Evolutionary conservation across 1,140 invertebrate species (phyloP).

Genomic region (Capitella teleta): DNA sequence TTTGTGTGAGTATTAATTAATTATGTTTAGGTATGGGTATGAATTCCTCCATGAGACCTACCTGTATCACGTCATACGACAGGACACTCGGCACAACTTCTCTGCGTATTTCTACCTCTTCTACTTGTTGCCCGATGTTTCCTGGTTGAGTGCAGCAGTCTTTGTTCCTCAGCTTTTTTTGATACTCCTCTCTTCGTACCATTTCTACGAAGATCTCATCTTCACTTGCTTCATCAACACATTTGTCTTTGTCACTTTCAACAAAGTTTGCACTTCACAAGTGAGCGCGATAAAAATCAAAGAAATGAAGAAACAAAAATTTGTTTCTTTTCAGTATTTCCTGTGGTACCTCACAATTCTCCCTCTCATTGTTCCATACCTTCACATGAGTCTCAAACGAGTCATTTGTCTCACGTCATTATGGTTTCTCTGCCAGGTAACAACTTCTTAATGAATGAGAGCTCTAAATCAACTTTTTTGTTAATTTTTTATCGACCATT

Average conservation of each 20-base stretch:
- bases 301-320: too few relatives aligned
- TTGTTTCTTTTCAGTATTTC: constrained; percentile 75
- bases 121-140: constrained; percentile 53
- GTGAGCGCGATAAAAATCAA: too few relatives aligned
- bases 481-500: too few relatives aligned
- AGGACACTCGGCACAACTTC: constrained; percentile 93
- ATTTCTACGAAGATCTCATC: constrained; percentile 51
- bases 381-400: constrained; percentile 25
- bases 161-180: constrained; percentile 62
- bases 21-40: constrained; percentile 58
- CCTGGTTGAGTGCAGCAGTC: constrained; percentile 51
- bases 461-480: too few relatives aligned
- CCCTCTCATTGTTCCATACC: constrained; percentile 54
- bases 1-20: neutral
- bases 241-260: constrained; percentile 82
- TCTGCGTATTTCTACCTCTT: constrained; percentile 90
- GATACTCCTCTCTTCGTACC: constrained; percentile 23
- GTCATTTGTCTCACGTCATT: constrained; percentile 39
- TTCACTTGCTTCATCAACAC: constrained; percentile 78
- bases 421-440: constrained; percentile 66
- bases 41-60: constrained; percentile 84
- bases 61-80: constrained; percentile 80
- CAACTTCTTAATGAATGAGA: too few relatives aligned
- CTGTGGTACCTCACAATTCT: constrained; percentile 87
- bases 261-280: constrained; percentile 77